Base-by-base conservation (phyloP, 1,140 invertebrate species). In the Batillaria attramentaria region DNA sequence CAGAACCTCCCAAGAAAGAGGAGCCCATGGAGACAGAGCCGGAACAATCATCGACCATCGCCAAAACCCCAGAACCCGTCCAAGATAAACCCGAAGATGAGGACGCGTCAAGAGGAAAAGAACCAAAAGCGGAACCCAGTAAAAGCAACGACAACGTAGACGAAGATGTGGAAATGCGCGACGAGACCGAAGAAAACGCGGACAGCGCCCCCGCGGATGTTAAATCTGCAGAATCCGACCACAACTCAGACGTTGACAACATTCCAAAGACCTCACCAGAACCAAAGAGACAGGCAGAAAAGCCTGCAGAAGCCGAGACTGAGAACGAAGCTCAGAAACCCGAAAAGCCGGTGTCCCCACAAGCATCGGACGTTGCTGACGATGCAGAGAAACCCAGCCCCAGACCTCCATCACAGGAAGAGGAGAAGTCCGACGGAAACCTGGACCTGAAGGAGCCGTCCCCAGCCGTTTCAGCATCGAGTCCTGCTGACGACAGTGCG, bases 1-100 rank as follows among this genome's bases (percentile, higher is more conserved):
- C 10, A 35, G 62, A 31, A 31, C 10, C 3, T 6, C 6, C 37
- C 6, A 65, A 65, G 31, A 41, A 69, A 10, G 66, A 69, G 41
- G 28, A 69, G 24, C 68, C 68, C 8, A 46, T 70, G 68, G 68
- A 70, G 5, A 70, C 68, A 8, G 68, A 70, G 41, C n/a, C 4
- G 39, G 68, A 5, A 4, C n/a, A n/a, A n/a, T n/a, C n/a, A n/a
- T n/a, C n/a, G n/a, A n/a, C n/a, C n/a, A n/a, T n/a, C n/a, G n/a
- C n/a, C n/a, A n/a, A n/a, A n/a, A n/a, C n/a, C n/a, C n/a, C n/a
- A n/a, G n/a, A n/a, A n/a, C n/a, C n/a, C n/a, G n/a, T n/a, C n/a
- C n/a, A n/a, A n/a, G n/a, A n/a, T n/a, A n/a, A n/a, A n/a, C n/a
- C n/a, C n/a, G n/a, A n/a, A n/a, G n/a, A n/a, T n/a, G n/a, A n/a